phyloP scores from a whole-genome alignment of 2,797 vertebrate genomes.

The Sebastes iracundus region DNA sequence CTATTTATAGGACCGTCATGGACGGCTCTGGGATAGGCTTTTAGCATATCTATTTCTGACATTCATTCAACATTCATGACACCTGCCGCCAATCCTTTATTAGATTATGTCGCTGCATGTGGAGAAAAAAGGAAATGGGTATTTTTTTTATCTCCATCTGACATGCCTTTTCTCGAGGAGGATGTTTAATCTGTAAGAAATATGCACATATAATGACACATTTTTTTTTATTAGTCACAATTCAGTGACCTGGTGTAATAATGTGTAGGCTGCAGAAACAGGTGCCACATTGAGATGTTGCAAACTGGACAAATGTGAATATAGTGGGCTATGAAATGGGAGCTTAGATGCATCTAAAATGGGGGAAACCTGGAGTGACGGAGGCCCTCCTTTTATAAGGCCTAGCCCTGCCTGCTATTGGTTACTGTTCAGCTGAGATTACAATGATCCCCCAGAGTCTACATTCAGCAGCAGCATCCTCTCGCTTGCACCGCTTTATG shows the following conservation, averaged over 20 bases:
- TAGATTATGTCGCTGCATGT: slow-evolving; percentile 39
- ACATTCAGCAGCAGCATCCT: slow-evolving; percentile 26
- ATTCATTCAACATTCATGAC: slow-evolving; percentile 81
- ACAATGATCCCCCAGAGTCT: slow-evolving; percentile 49
- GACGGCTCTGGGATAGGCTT: slow-evolving; percentile 72
- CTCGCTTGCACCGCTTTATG: slow-evolving; percentile 46
- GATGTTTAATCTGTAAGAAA: slow-evolving; percentile 25
- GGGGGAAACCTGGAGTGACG: slow-evolving; percentile 79
- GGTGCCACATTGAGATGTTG: slow-evolving; percentile 14
- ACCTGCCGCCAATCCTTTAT: slow-evolving; percentile 70
- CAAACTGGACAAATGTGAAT: slow-evolving; percentile 42
- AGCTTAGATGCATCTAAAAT: slow-evolving; percentile 81
- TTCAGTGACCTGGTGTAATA: slow-evolving; percentile 16
- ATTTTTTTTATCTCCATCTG: slow-evolving; percentile 17
- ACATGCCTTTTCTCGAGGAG: slow-evolving; percentile 50
- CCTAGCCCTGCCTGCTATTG: slow-evolving; percentile 63
- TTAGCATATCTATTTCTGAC: slow-evolving; percentile 82
- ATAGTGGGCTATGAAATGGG: slow-evolving; percentile 74
- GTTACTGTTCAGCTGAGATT: slow-evolving; percentile 61
- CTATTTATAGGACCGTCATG: slow-evolving; percentile 74
- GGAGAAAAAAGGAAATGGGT: slow-evolving; percentile 9
- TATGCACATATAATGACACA: neutral
- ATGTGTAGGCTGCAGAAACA: slow-evolving; percentile 5
- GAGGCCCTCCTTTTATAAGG: slow-evolving; percentile 74
- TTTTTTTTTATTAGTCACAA: neutral